Evolutionary conservation across 1,140 invertebrate species (phyloP), one percentile per base, ranked within the genome.

Genomic region (Camponotus pennsylvanicus): DNA sequence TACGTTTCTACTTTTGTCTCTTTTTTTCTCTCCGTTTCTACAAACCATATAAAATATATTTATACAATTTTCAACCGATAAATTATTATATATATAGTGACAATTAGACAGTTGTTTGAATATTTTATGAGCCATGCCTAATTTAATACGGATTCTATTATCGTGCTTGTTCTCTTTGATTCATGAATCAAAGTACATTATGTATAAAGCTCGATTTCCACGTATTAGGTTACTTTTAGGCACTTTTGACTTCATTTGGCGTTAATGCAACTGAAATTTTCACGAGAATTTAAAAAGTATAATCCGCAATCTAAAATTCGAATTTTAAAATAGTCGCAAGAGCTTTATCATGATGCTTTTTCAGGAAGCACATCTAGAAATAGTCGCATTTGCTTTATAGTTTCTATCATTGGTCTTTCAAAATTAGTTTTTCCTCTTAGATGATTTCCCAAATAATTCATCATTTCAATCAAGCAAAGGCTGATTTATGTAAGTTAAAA

Each of bases 241-340:
- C n/a, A 18, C 15, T 64, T 63, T 77, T 21, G 34, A 77, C 27
- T 2, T 64, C 4, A 52, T 45, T 64, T 8, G 8, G 34, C 34
- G 55, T 2, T 61, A 11, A 77, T 45, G 27, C 15, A 13, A 42
- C 18, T 77, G 4, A 76, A 76, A 77, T 64, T 61, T 76, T 77
- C 27, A 77, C 15, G 40, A 63, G 18, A 77, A 77, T 15, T 63
- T 34, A 34, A 13, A 13, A 77, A 61, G 21, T 18, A 45, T 45
- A 27, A 34, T 64, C 8, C 15, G 27, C 9, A 42, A 42, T 5
- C 3, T 0, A 13, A 45, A 15, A 77, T 5, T 18, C n/a, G 42
- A 77, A 63, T 45, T 76, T 76, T 42, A 42, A 63, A 63, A 63
- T 77, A 63, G 0, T 63, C 15, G 11, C 34, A 52, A 75, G 11